Percentiles rank a stretch among this genome's conserved stretches.
Conservation (phyloP, 1,140 invertebrate genomes). For the Drosophila murphyi region DNA sequence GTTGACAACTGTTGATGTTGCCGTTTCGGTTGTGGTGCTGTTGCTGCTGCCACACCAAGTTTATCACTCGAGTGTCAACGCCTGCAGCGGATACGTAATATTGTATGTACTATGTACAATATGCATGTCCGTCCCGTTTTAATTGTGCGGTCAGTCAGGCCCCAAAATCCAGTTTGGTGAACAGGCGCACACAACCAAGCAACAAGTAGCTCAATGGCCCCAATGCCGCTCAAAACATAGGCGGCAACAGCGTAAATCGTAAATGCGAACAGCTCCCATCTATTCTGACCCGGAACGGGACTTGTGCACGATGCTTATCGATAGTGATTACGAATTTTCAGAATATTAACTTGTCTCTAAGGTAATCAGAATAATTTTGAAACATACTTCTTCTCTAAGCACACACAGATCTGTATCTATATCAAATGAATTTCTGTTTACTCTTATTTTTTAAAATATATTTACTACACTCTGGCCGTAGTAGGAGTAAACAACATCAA, state of each 20-base stretch:
- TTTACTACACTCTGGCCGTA: too few species aligned
- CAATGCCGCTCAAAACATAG: constrained; percentile 27
- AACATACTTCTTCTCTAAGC: too few species aligned
- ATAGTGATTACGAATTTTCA: neutral
- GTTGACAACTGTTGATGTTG: constrained; percentile 1
- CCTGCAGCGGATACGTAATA: constrained; percentile 19
- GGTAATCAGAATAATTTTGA: too few species aligned
- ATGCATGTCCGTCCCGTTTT: constrained; percentile 72
- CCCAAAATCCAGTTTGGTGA: constrained; percentile 84
- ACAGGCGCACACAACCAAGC: constrained; percentile 74
- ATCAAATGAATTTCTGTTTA: too few species aligned
- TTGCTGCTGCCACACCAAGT: constrained; percentile 5
- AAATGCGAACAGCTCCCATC: constrained; percentile 18
- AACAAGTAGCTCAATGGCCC: constrained; percentile 53
- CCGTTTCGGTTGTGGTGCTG: constrained; percentile 7
- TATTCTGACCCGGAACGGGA: constrained; percentile 5
- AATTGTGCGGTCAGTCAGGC: constrained; percentile 83
- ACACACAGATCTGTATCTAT: too few species aligned
- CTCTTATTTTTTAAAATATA: too few species aligned
- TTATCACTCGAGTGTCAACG: constrained; percentile 44
- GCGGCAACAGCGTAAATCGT: constrained; percentile 56
- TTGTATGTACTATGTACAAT: constrained; percentile 6
- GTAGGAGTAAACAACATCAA: too few species aligned
- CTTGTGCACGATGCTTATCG: constrained; percentile 10
- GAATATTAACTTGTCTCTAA: too few species aligned